Percentiles rank a stretch among this genome's conserved stretches.
Conservation (phyloP, 2,888 invertebrate genomes). For the Dryobota labecula region DNA sequence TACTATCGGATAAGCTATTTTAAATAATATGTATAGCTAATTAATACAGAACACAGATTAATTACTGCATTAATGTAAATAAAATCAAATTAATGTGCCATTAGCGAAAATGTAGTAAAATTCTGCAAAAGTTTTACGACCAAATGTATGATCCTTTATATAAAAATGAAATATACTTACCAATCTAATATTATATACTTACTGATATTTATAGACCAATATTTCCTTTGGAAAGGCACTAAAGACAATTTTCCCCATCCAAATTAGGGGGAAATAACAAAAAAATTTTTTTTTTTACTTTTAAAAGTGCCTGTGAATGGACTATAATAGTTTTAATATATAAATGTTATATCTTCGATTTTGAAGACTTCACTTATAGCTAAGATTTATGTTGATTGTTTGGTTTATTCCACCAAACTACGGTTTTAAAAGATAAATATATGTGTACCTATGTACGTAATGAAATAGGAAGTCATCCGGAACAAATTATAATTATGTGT, state of each 20-base stretch:
- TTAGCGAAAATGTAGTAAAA: slow-evolving; percentile 1
- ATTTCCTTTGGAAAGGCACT: not conserved
- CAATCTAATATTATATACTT: not conserved
- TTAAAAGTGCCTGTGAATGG: not conserved
- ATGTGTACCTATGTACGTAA: not conserved
- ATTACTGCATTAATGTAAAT: slow-evolving; percentile 22
- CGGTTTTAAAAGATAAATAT: not conserved
- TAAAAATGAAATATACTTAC: slow-evolving; percentile 2
- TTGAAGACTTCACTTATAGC: not conserved
- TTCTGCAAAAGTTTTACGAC: not conserved
- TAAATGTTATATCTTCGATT: not conserved
- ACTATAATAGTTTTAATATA: not conserved
- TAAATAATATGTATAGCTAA: not conserved
- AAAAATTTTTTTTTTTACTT: too few relatives aligned
- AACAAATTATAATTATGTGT: slow-evolving; percentile 44
- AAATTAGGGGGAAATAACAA: not conserved
- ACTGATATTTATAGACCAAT: not conserved
- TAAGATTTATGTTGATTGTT: not conserved
- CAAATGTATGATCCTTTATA: not conserved
- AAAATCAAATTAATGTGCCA: slow-evolving; percentile 34
- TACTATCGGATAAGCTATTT: not conserved
- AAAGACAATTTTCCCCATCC: not conserved
- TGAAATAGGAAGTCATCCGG: slow-evolving; percentile 12
- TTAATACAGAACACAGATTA: not conserved
- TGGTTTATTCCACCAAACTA: not conserved